Evolutionary conservation across 2,113 vertebrate genomes (phyloP).

Genomic region (Galeopterus variegatus): DNA sequence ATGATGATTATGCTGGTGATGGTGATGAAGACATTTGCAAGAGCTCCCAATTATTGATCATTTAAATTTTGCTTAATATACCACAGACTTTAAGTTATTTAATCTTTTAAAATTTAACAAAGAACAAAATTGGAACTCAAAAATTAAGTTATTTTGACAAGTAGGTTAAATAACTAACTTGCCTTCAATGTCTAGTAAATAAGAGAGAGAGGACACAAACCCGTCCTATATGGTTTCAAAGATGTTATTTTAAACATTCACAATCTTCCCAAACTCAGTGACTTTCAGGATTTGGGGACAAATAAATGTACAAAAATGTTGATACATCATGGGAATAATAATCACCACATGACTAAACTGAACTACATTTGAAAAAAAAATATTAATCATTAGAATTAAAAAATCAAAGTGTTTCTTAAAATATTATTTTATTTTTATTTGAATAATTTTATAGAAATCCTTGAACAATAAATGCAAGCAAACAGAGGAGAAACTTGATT

Average conservation of each 20-base stretch:
- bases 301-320: not conserved
- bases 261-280: not conserved
- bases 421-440: not conserved
- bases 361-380: not conserved
- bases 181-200: not conserved
- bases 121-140: not conserved
- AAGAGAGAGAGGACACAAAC: not conserved
- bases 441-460: not conserved
- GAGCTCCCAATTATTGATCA: not conserved
- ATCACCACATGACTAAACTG: not conserved
- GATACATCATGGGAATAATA: not conserved
- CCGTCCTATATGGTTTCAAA: not conserved
- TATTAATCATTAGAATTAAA: not conserved
- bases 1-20: not conserved
- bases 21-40: not conserved
- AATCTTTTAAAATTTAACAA: not conserved
- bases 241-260: not conserved
- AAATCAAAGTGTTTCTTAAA: not conserved
- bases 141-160: not conserved
- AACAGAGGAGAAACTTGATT: not conserved
- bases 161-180: not conserved
- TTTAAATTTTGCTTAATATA: not conserved
- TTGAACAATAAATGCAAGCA: not conserved
- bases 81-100: not conserved
- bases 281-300: not conserved